Conservation (phyloP, 2,113 vertebrate species). For the Pterocles gutturalis region DNA sequence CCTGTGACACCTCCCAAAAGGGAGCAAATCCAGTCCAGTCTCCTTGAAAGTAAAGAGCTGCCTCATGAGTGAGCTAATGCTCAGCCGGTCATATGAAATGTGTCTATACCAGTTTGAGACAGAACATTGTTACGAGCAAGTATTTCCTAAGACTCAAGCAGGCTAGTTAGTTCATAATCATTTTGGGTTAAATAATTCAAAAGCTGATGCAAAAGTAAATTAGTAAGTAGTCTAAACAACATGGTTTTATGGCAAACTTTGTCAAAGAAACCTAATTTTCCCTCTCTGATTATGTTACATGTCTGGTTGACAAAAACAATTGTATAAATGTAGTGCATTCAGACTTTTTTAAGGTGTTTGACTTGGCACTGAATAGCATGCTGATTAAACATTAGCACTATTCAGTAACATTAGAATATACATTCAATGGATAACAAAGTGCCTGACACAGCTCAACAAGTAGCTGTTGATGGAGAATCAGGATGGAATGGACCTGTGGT, state of each 20-base stretch:
- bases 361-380: constrained; percentile 24
- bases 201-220: constrained; percentile 37
- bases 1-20: not conserved
- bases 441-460: not conserved
- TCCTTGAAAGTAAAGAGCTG: not conserved
- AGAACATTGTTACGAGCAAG: not conserved
- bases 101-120: not conserved
- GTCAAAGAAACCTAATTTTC: constrained; percentile 55
- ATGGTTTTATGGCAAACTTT: constrained; percentile 30
- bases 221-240: constrained; percentile 14
- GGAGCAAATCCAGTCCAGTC: not conserved
- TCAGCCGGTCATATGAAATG: not conserved
- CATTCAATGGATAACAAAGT: not conserved
- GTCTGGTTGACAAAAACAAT: constrained; percentile 15
- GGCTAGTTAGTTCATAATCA: not conserved
- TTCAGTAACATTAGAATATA: constrained; percentile 6
- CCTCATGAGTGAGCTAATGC: not conserved
- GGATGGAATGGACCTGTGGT: not conserved
- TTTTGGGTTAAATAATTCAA: constrained; percentile 50
- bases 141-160: not conserved
- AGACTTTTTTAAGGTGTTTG: constrained; percentile 32
- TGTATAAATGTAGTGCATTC: constrained; percentile 7
- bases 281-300: constrained; percentile 33
- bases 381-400: constrained; percentile 58
- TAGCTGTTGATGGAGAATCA: not conserved